Percentiles rank a stretch among this genome's conserved stretches.
Conservation (phyloP, 2,888 invertebrate species). For the Incurvaria masculella region DNA sequence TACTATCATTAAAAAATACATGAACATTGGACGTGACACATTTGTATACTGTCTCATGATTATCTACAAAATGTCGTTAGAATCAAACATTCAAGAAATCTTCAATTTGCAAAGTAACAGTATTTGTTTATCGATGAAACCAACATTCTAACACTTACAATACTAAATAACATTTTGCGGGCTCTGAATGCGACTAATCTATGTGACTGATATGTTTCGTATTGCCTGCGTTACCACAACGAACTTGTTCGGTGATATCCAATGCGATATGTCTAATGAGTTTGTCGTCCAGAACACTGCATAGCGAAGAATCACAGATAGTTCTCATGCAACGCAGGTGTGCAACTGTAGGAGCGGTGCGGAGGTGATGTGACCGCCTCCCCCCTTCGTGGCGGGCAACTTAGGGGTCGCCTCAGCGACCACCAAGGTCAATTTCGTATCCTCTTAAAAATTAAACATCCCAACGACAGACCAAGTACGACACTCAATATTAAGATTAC, state of each 20-base stretch:
- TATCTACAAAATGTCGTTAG: no score
- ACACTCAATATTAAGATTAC: conserved; percentile 44
- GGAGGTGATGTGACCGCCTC: no score
- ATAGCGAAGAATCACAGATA: neutral
- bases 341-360: neutral
- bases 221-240: neutral
- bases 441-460: conserved; percentile 48
- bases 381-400: conserved; percentile 42
- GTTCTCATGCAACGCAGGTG: neutral
- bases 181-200: neutral
- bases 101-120: no score
- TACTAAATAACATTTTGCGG: neutral
- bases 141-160: neutral
- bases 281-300: neutral
- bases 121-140: no score
- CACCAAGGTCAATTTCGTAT: conserved; percentile 54
- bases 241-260: neutral
- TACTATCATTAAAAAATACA: no score
- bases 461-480: conserved; percentile 50
- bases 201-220: neutral
- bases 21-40: no score
- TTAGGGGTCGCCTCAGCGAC: conserved; percentile 36
- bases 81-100: no score
- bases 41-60: no score
- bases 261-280: neutral